Percentiles rank a stretch among this genome's conserved stretches.
phyloP scores from a whole-genome alignment of 2,888 invertebrate species.

The Rhagonycha lutea region DNA sequence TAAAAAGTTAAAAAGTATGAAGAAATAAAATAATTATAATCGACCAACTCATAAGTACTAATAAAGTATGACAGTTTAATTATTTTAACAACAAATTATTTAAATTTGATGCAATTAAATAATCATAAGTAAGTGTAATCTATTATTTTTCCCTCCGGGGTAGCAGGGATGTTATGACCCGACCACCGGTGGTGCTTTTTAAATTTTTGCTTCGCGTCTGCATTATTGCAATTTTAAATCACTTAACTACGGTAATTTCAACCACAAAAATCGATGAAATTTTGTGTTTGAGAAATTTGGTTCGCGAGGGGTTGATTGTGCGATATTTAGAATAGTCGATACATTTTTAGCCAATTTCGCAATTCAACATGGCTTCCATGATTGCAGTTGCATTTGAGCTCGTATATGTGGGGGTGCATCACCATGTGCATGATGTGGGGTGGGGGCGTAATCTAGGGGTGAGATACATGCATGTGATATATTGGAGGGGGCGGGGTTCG shows the following conservation, averaged over 20 bases:
- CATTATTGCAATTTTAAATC: background rate
- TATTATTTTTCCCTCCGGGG: background rate
- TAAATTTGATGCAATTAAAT: background rate
- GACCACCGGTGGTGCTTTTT: background rate
- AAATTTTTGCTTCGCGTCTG: background rate
- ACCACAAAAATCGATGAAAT: background rate
- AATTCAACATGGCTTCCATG: conserved; percentile 48
- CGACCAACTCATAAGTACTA: background rate
- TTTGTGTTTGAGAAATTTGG: background rate
- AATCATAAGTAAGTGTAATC: background rate
- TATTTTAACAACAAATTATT: background rate
- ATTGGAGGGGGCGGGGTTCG: conserved; percentile 44
- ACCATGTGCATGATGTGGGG: conserved; percentile 36
- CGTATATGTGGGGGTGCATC: conserved; percentile 40
- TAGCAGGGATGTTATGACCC: background rate
- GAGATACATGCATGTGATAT: conserved; percentile 44
- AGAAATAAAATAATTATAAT: background rate
- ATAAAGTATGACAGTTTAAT: background rate
- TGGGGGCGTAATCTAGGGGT: conserved; percentile 40
- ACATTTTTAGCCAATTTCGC: conserved; percentile 45
- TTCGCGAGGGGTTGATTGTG: background rate
- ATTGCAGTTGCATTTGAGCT: conserved; percentile 35
- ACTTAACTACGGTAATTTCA: background rate
- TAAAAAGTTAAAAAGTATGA: background rate
- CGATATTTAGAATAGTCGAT: conserved; percentile 1